Evolutionary conservation across 2,113 vertebrate species (phyloP), one percentile per base, ranked within the genome.

Genomic region (Chionis minor): DNA sequence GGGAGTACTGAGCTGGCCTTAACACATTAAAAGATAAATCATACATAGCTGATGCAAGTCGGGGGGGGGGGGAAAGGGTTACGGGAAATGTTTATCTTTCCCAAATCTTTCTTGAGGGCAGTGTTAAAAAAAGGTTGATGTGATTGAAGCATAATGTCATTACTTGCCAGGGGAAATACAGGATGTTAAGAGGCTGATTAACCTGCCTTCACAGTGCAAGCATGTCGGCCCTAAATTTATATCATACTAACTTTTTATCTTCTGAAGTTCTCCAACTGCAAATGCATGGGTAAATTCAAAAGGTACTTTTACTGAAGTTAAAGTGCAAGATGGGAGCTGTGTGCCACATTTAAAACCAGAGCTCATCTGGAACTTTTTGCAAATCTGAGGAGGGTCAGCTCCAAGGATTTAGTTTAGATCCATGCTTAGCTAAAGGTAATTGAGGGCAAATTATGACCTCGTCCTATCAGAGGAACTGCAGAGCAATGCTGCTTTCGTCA

Each of bases 11-110:
- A 92, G 87, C 84, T 96, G 94, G 65, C 72, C 69, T 74, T 90
- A 89, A 84, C 92, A 94, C 91, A 94, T 87, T 81, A 79, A 91
- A 95, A 97, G 88, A 96, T 95, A 97, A 96, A 96, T 97, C 91
- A 97, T 54, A 89, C n/a, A 91, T 35, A 79, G 59, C 21, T 95
- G 93, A 86, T 73, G 71, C 35, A 90, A 91, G 91, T 69, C 1
- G 0, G 7, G 27, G 16, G 35, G 16, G 35, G 35, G 30, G 1
- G 0, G 2, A 2, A 78, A 66, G 12, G 51, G 66, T 80, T 91
- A 86, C 0, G 5, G 78, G 88, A 96, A 96, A 86, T 74, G 83
- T 47, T 96, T 96, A 95, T 96, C 95, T 93, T 86, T 32, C 52
- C 86, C 72, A 90, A 93, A 97, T 96, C 96, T 96, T 96, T 92